phyloP scores from a whole-genome alignment of 2,888 invertebrate species.

The Hartigia nigra region DNA sequence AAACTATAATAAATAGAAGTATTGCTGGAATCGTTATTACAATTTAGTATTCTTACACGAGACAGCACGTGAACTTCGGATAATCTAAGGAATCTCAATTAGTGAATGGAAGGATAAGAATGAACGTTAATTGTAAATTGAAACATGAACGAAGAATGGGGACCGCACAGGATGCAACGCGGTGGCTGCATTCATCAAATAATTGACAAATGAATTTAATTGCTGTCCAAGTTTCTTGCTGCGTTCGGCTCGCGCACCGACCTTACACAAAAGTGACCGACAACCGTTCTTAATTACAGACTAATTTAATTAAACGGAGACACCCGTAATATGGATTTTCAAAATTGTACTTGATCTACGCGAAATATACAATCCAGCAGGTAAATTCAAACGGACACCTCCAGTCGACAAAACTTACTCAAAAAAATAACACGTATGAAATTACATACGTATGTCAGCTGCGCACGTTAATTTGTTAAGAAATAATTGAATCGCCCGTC shows the following conservation, averaged over 20 bases:
- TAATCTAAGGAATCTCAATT: slow-evolving; percentile 39
- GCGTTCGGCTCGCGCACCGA: not conserved
- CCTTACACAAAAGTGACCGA: not conserved
- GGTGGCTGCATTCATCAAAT: slow-evolving; percentile 51
- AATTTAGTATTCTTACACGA: slow-evolving; percentile 13
- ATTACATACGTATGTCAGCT: not conserved
- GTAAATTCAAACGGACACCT: not conserved
- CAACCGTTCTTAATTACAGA: not conserved
- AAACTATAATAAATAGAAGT: not conserved
- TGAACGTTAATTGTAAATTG: slow-evolving; percentile 53
- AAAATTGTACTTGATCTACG: not conserved
- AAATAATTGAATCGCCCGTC: slow-evolving; percentile 27
- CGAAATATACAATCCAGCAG: not conserved
- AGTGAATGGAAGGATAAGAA: slow-evolving; percentile 43
- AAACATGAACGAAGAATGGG: slow-evolving; percentile 30
- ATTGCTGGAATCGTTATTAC: not conserved
- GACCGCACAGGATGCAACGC: slow-evolving; percentile 16
- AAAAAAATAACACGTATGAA: not conserved
- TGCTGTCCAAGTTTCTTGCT: slow-evolving; percentile 47
- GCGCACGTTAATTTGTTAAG: not conserved
- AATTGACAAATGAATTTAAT: slow-evolving; percentile 62
- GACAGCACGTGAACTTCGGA: slow-evolving; percentile 30
- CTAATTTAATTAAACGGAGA: not conserved
- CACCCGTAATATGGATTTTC: not conserved
- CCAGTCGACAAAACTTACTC: not conserved